phyloP scores from a whole-genome alignment of 2,113 vertebrate genomes.

The Geococcyx californianus region DNA sequence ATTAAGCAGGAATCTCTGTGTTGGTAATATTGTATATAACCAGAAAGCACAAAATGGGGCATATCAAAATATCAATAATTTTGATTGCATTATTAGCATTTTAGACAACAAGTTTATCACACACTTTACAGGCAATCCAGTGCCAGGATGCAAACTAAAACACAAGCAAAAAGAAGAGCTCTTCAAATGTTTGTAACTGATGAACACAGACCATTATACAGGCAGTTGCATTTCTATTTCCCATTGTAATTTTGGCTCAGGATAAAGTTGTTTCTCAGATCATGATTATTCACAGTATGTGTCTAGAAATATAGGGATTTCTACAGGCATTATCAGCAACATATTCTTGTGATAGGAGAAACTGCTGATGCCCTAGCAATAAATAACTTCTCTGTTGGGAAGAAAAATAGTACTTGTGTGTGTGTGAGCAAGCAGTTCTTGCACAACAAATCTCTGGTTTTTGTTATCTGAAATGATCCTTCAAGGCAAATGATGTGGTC shows the following conservation, averaged over 20 bases:
- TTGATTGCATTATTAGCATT: background rate
- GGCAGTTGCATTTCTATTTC: background rate
- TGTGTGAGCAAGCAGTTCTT: background rate
- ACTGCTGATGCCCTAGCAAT: background rate
- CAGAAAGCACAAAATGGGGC: background rate
- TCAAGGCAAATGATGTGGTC: background rate
- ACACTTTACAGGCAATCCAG: background rate
- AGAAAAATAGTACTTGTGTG: background rate
- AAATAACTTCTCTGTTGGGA: background rate
- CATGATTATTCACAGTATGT: constrained; percentile 21
- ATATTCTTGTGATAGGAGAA: background rate
- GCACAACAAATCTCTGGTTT: background rate
- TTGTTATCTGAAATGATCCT: background rate
- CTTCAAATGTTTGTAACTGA: background rate
- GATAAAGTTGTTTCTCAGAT: constrained; percentile 6
- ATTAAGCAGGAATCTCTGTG: background rate
- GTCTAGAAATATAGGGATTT: background rate
- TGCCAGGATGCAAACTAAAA: background rate
- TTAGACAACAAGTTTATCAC: background rate
- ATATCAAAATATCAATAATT: background rate
- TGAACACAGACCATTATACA: background rate
- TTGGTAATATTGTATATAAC: background rate
- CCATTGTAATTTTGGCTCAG: background rate
- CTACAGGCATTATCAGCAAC: background rate
- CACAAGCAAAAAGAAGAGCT: background rate